Evolutionary conservation across 1,140 invertebrate species (phyloP), one percentile per base, ranked within the genome.

Genomic region (Aporrectodea caliginosa): DNA sequence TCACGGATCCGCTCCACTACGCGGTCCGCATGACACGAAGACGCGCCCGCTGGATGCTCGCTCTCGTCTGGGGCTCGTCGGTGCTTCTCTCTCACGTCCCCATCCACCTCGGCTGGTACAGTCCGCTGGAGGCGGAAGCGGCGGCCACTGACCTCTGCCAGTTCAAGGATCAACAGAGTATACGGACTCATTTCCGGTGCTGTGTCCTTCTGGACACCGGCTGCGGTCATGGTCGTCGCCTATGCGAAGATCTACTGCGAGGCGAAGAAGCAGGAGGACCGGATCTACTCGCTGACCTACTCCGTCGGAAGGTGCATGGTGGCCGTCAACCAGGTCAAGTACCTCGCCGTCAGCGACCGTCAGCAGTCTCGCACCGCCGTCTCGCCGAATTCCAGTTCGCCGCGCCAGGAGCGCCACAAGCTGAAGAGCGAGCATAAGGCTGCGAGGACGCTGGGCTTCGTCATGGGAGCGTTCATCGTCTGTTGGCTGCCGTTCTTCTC

Each of bases 401-500:
- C 43, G 6, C 43, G 43, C 43, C 43, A 58, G 43, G 43, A 58
- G 43, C 43, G 43, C 22, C 43, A 58, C 43, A 58, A 58, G 43
- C 43, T 58, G 43, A 84, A 95, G 88, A 91, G 95, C 82, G 96
- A 98, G 88, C 95, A 98, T 88, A 98, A 98, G 90, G 96, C 96
- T 69, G 96, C 96, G 0, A 93, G 95, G 85, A 99, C 97, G 30
- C 90, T 98, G 75, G 95, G 95, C 68, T 96, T 97, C 86, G 96
- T 98, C 84, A 96, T 97, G 93, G 94, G 94, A 30, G 94, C 93
- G 1, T 97, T 97, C 89, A 94, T 98, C 72, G 87, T 96, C 33
- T 98, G 96, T 89, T 98, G 96, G 95, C 88, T 98, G 77, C 97
- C 97, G 1, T 99, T 99, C 89, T 99, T 99, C 80, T 88, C 90